phyloP scores from a whole-genome alignment of 1,140 invertebrate genomes.

The Drosophila chauvacae region DNA sequence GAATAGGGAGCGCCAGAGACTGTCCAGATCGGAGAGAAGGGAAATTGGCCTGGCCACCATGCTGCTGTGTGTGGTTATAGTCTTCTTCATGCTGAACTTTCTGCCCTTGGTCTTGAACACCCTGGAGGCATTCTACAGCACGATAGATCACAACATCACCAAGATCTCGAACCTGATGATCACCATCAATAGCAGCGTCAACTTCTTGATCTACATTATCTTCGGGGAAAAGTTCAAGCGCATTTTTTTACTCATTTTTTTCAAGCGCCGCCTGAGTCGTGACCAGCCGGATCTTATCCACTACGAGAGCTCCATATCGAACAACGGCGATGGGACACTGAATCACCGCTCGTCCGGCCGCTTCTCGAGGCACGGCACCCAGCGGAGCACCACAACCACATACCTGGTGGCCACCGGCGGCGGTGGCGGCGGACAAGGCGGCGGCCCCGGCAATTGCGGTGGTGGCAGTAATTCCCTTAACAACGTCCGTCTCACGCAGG shows the following conservation, averaged over 20 bases:
- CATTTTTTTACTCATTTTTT: conserved; percentile 94
- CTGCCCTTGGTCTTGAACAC: conserved; percentile 95
- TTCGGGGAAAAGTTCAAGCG: conserved; percentile 98
- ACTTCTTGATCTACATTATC: conserved; percentile 98
- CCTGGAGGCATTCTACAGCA: conserved; percentile 90
- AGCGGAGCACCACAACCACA: conserved; percentile 84
- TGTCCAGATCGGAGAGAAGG: conserved; percentile 92
- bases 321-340: conserved; percentile 87
- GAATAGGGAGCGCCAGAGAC: conserved; percentile 91
- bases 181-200: conserved; percentile 98
- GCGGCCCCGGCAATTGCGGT: conserved; percentile 78
- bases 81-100: conserved; percentile 97
- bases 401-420: conserved; percentile 67
- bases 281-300: conserved; percentile 90
- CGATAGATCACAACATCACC: conserved; percentile 90
- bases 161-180: conserved; percentile 96
- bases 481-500: conserved; percentile 72
- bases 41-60: conserved; percentile 97
- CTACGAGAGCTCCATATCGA: conserved; percentile 92
- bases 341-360: conserved; percentile 88
- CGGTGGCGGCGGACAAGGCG: conserved; percentile 81
- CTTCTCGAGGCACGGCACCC: conserved; percentile 88
- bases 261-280: conserved; percentile 87
- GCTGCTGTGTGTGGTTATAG: conserved; percentile 96
- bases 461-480: conserved; percentile 84